These are phyloP conservation scores for Agriopis marginaria DNA, from an alignment of 2,888 invertebrate species.

Conservation along the genomic window DNA sequence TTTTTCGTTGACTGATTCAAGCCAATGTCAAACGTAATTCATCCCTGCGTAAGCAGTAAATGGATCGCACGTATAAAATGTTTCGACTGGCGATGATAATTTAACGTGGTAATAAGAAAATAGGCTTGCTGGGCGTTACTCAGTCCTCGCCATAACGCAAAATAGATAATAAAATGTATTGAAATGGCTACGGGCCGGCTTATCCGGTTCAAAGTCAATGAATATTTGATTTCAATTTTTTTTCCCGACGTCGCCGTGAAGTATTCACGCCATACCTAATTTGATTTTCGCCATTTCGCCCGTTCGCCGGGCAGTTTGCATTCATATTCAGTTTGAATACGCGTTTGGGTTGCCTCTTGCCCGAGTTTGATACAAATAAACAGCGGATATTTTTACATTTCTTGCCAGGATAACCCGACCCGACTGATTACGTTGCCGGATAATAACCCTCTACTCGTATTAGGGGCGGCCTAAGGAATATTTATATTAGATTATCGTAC, in stretches of 20 bases:
- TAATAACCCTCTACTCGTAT: conserved; percentile 76
- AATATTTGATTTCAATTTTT: conserved; percentile 87
- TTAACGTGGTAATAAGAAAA: conserved; percentile 48
- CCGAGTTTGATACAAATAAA: conserved; percentile 85
- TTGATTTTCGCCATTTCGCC: conserved; percentile 85
- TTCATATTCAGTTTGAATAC: conserved; percentile 86
- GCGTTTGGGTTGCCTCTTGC: conserved; percentile 83
- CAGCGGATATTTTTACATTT: conserved; percentile 85
- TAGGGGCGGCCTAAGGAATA: conserved; percentile 70
- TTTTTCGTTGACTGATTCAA: conserved; percentile 10
- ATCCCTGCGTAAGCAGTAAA: conserved; percentile 27
- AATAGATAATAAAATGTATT: conserved; percentile 86
- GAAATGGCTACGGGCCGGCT: conserved; percentile 85
- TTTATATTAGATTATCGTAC: conserved; percentile 70
- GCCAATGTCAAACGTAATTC: conserved; percentile 28
- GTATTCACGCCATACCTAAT: conserved; percentile 86
- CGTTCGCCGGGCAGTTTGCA: conserved; percentile 85
- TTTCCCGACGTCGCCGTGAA: conserved; percentile 83
- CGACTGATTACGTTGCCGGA: conserved; percentile 83
- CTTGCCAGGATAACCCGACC: conserved; percentile 80
- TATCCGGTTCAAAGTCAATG: conserved; percentile 86
- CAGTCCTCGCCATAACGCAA: conserved; percentile 70
- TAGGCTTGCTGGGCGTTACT: conserved; percentile 56
- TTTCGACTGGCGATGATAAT: conserved; percentile 41
- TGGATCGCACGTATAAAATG: conserved; percentile 32